Evolutionary conservation across 1,140 invertebrate species (phyloP).

Genomic region (Eueides isabella): DNA sequence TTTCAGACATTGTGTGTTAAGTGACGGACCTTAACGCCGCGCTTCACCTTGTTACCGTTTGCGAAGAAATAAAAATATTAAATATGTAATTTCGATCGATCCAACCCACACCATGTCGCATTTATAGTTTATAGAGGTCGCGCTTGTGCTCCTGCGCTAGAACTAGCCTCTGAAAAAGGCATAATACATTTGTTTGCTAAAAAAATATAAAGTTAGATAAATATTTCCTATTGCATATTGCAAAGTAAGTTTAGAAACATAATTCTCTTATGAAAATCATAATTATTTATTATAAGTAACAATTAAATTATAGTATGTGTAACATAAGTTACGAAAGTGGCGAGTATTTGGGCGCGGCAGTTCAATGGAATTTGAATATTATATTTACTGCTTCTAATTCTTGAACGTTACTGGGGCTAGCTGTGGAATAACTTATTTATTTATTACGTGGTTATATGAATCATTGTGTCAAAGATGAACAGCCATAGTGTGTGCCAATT

Average conservation of each 20-base stretch:
- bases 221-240: neutral
- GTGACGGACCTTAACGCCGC: no score
- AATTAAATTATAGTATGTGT: slow-evolving; percentile 8
- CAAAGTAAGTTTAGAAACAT: neutral
- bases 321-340: neutral
- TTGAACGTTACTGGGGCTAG: neutral
- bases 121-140: no score
- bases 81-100: no score
- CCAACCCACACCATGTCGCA: no score
- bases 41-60: no score
- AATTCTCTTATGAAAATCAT: neutral
- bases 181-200: no score
- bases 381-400: slow-evolving; percentile 8
- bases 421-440: neutral
- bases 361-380: slow-evolving; percentile 15
- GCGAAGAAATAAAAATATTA: no score
- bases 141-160: no score
- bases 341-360: slow-evolving; percentile 1
- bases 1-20: no score
- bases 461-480: neutral
- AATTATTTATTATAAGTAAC: neutral
- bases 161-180: no score
- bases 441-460: neutral
- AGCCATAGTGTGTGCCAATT: no score
- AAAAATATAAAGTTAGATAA: no score